phyloP scores from a whole-genome alignment of 2,797 vertebrate genomes.

The Silurus lanzhouensis region DNA sequence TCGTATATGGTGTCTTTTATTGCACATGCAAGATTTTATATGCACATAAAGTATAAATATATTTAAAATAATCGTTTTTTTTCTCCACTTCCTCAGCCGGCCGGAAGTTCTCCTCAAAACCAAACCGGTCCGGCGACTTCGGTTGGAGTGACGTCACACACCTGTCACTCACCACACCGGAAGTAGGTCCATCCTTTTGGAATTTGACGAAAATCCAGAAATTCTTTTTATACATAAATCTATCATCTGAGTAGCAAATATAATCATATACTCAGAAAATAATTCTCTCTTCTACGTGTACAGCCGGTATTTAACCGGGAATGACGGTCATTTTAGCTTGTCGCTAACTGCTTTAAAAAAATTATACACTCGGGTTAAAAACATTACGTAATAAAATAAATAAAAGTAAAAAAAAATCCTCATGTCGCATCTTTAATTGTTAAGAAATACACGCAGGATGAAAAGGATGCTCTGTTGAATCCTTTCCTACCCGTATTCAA shows the following conservation, averaged over 20 bases:
- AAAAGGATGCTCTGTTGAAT: neutral
- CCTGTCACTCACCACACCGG: slow-evolving; percentile 10
- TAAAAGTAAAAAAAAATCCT: too few relatives aligned
- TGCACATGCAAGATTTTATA: too few relatives aligned
- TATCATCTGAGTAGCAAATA: too few relatives aligned
- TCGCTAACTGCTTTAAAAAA: neutral
- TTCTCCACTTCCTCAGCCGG: neutral
- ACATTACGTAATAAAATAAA: too few relatives aligned
- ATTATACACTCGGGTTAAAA: too few relatives aligned
- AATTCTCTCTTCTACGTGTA: too few relatives aligned
- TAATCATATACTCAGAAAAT: neutral
- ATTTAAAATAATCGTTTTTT: neutral
- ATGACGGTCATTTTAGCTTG: neutral
- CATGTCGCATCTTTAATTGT: too few relatives aligned
- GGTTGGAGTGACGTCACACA: neutral
- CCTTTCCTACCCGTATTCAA: slow-evolving; percentile 15
- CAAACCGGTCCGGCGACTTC: neutral
- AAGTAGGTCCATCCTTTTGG: neutral
- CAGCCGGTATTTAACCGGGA: neutral
- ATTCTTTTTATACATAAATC: too few relatives aligned
- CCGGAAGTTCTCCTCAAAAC: neutral
- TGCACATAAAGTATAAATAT: too few relatives aligned
- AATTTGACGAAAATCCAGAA: too few relatives aligned
- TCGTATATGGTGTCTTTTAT: too few relatives aligned
- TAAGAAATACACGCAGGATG: neutral